Conservation (phyloP, 2,113 vertebrate species). For the Nothocercus julius region DNA sequence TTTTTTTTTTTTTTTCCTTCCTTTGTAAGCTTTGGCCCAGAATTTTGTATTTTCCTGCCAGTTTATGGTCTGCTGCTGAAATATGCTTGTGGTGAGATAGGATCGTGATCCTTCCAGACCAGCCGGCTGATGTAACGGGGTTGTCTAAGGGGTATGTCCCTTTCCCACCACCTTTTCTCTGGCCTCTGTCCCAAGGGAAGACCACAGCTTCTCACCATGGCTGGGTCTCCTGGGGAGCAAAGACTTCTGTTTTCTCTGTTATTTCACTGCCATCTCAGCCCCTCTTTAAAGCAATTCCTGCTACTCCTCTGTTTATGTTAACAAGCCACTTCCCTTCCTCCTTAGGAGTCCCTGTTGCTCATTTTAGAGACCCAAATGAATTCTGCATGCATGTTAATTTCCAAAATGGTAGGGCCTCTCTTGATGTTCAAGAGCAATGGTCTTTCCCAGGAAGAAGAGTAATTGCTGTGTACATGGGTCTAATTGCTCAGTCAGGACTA, state of each 20-base stretch:
- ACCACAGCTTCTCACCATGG: not conserved
- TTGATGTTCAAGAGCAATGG: not conserved
- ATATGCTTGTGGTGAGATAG: not conserved
- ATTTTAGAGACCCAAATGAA: slow-evolving; percentile 36
- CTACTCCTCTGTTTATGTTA: not conserved
- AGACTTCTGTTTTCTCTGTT: slow-evolving; percentile 13
- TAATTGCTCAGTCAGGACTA: not conserved
- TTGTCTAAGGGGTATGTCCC: not conserved
- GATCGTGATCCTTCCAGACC: not conserved
- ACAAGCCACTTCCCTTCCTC: not conserved
- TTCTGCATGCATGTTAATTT: not conserved
- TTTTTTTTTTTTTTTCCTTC: too few species aligned
- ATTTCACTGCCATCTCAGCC: not conserved
- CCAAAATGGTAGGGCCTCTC: not conserved
- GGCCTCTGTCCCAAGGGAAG: not conserved
- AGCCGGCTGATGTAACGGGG: not conserved
- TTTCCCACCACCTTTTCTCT: not conserved
- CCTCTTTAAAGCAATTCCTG: not conserved
- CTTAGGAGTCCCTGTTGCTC: slow-evolving; percentile 13
- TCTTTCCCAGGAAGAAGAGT: not conserved
- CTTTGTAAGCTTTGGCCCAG: not conserved
- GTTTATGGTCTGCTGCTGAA: not conserved
- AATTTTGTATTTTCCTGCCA: not conserved
- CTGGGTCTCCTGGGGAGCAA: not conserved
- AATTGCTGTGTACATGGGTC: not conserved